These are phyloP conservation scores for Troilus luridus DNA, from an alignment of 2,888 invertebrate species.

Conservation along the genomic window DNA sequence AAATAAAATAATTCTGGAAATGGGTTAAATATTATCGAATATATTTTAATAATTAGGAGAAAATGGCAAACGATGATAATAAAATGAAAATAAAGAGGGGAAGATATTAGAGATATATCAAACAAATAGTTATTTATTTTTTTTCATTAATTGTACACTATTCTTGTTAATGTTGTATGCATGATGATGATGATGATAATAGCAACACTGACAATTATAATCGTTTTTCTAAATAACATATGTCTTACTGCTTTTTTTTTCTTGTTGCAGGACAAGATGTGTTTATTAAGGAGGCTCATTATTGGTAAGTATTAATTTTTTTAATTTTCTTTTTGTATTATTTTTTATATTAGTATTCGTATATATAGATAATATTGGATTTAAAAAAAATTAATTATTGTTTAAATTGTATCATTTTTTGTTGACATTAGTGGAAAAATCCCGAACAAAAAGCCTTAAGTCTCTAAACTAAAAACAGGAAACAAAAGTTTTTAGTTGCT, in stretches of 20 bases:
- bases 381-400: too few relatives aligned
- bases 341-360: too few relatives aligned
- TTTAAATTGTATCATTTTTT: too few relatives aligned
- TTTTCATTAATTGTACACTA: neutral
- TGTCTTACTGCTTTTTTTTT: neutral
- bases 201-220: too few relatives aligned
- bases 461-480: too few relatives aligned
- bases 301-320: neutral
- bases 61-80: neutral
- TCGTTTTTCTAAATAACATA: too few relatives aligned
- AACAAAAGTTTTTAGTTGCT: too few relatives aligned
- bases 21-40: too few relatives aligned
- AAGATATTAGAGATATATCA: neutral
- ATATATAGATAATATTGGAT: too few relatives aligned
- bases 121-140: neutral
- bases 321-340: neutral
- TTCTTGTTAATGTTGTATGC: neutral
- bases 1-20: too few relatives aligned
- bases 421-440: too few relatives aligned
- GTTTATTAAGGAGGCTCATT: slow-evolving; percentile 36
- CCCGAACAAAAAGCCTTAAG: too few relatives aligned
- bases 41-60: neutral
- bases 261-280: slow-evolving; percentile 21
- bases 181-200: neutral
- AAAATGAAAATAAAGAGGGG: neutral